Percentiles rank a stretch among this genome's conserved stretches.
Conservation (phyloP, 2,888 invertebrate genomes). For the Masnerella sp. region DNA sequence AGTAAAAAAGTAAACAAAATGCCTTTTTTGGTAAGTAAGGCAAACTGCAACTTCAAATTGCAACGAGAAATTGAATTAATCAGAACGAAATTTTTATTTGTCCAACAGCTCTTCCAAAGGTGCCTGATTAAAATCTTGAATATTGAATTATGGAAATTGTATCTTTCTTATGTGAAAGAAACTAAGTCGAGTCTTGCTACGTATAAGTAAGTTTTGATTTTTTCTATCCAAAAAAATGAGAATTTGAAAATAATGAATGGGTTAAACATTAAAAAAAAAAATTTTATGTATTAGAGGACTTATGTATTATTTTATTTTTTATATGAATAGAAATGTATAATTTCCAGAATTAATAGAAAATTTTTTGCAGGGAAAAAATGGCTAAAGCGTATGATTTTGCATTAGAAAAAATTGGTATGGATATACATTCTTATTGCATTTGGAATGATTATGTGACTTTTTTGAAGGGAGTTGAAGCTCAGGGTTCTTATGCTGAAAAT, state of each 20-base stretch:
- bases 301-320: no score
- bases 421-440: constrained; percentile 96
- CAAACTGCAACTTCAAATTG: constrained; percentile 56
- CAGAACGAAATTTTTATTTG: constrained; percentile 67
- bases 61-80: constrained; percentile 33
- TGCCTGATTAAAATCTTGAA: constrained; percentile 99
- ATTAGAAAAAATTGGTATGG: constrained; percentile 98
- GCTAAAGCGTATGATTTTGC: constrained; percentile 99
- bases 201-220: constrained; percentile 87
- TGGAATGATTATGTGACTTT: constrained; percentile 99
- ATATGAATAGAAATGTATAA: no score
- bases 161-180: constrained; percentile 98
- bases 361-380: constrained; percentile 94
- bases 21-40: constrained; percentile 74
- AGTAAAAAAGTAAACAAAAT: no score
- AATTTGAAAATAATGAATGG: constrained; percentile 4
- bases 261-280: no score
- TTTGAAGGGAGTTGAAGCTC: constrained; percentile 96
- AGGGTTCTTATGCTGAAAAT: constrained; percentile 99
- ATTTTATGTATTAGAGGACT: no score
- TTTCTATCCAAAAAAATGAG: not conserved
- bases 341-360: constrained; percentile 4
- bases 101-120: constrained; percentile 93
- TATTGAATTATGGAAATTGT: constrained; percentile 99
- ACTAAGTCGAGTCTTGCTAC: constrained; percentile 95